Percentiles rank a stretch among this genome's conserved stretches.
Conservation (phyloP, 2,797 vertebrate species). For the Amazona ochrocephala region DNA sequence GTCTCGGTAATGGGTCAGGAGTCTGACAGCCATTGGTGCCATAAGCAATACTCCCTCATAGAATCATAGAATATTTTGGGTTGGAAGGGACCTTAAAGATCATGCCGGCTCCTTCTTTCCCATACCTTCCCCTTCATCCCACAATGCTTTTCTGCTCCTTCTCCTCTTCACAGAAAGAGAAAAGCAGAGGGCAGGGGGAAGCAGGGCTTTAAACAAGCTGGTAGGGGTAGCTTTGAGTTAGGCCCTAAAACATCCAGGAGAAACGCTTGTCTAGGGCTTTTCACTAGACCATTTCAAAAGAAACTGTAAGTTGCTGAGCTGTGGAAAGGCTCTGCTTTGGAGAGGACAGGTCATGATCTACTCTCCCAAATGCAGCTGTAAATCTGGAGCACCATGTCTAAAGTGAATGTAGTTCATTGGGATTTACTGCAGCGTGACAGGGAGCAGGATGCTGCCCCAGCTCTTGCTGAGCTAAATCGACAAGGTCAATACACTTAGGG, state of each 20-base stretch:
- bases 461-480: accelerated
- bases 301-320: neutral
- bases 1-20: neutral
- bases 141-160: neutral
- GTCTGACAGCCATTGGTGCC: neutral
- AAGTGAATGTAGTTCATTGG: neutral
- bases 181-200: neutral
- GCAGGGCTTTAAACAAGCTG: neutral
- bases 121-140: neutral
- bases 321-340: neutral
- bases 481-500: neutral
- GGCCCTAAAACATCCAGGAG: neutral
- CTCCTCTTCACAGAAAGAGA: neutral
- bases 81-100: neutral
- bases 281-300: neutral
- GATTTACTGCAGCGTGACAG: neutral
- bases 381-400: neutral
- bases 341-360: neutral
- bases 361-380: neutral
- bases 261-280: conserved; percentile 3
- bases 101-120: neutral
- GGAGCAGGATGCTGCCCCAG: neutral
- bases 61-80: neutral
- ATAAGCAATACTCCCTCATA: neutral
- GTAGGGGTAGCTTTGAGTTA: neutral